Evolutionary conservation across 2,797 vertebrate species (phyloP), one percentile per base, ranked within the genome.

Genomic region (Parambassis ranga): DNA sequence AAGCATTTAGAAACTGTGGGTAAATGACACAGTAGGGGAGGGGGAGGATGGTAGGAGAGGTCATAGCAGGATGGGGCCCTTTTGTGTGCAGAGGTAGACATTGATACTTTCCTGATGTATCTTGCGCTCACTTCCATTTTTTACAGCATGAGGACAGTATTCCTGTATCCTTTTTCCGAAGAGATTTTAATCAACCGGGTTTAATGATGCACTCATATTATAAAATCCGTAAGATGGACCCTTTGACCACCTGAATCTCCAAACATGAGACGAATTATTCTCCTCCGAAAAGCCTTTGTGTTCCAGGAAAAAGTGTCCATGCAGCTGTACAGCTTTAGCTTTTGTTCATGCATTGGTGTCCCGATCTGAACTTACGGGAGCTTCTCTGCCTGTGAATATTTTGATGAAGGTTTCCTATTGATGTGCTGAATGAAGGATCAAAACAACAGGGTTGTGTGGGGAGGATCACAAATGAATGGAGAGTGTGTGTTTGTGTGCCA

Each of bases 301-400:
- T 59, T 77, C 58, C 55, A 65, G n/a, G 44, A 71, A 51, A 61
- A 61, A 35, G 59, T 65, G 57, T 35, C 56, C 50, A 20, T 65
- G 51, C 49, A 49, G 43, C 60, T 64, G 48, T 35, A 42, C 56
- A 39, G 74, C 72, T 75, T 41, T 62, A 49, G 36, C 62, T 93
- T 91, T 93, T 94, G 92, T 93, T 94, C 91, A 90, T 91, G 89
- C 92, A 87, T 93, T 90, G 92, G 94, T 95, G 95, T 95, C 94
- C 93, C 93, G 88, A 93, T 75, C 91, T 95, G 94, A 96, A 94
- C 94, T 92, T 93, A 79, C 83, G 91, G 87, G 64, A 76, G 88
- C 90, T 93, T 93, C 59, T 73, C 62, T 59, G 47, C 65, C 50
- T 58, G 72, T 63, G 79, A 87, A 82, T 83, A 81, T 86, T 82